A percentile compares a stretch with the other conserved stretches of the same genome.
phyloP scores from a whole-genome alignment of 2,888 invertebrate genomes.

The Onchidella celtica region DNA sequence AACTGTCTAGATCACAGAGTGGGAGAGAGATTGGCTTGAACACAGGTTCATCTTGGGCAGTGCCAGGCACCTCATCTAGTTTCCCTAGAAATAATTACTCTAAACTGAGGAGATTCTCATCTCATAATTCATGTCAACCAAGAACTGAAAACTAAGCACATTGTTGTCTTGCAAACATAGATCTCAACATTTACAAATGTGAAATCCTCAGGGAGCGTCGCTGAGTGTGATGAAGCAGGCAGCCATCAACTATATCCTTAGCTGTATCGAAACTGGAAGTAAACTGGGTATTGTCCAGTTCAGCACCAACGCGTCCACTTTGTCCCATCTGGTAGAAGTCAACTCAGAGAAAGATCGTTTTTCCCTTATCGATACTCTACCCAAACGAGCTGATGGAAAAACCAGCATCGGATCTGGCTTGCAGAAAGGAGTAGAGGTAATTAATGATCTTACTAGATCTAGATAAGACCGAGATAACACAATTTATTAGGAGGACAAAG shows the following conservation, averaged over 20 bases:
- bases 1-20: no score
- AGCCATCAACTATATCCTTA: slow-evolving; percentile 56
- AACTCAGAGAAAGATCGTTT: slow-evolving; percentile 53
- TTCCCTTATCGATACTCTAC: slow-evolving; percentile 52
- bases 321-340: slow-evolving; percentile 52
- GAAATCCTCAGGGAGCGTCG: slow-evolving; percentile 54
- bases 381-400: slow-evolving; percentile 54
- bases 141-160: no score
- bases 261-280: slow-evolving; percentile 53
- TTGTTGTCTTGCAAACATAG: neutral
- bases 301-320: slow-evolving; percentile 53
- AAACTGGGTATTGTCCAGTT: slow-evolving; percentile 57
- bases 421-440: slow-evolving; percentile 56
- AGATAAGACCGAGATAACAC: no score
- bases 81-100: no score
- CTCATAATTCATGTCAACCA: no score
- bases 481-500: no score
- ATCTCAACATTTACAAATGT: no score
- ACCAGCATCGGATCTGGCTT: slow-evolving; percentile 61
- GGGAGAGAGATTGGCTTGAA: no score
- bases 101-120: no score
- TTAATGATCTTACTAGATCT: no score
- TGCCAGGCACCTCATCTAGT: no score
- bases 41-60: no score
- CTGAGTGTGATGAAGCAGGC: slow-evolving; percentile 53